phyloP scores from a whole-genome alignment of 2,113 vertebrate genomes.

The Tachysurus vachellii region DNA sequence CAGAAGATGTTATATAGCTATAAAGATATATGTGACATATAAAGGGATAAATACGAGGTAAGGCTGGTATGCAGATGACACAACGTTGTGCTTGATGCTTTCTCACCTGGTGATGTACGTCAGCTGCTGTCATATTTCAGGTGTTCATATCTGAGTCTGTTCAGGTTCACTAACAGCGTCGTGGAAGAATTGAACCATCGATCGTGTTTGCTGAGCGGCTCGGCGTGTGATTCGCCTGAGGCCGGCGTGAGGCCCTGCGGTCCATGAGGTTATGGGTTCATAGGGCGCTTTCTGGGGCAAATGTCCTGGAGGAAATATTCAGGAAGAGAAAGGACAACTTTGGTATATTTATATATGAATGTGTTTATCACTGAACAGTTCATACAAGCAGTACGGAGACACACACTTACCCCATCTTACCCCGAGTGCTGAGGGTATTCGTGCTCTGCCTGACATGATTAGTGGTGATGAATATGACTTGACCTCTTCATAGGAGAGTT shows the following conservation, averaged over 20 bases:
- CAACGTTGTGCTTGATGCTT: neutral
- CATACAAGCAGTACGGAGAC: neutral
- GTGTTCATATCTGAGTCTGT: constrained; percentile 70
- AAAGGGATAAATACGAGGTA: too few species aligned
- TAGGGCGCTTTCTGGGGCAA: constrained; percentile 24
- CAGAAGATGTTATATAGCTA: neutral
- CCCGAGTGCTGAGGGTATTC: constrained; percentile 76
- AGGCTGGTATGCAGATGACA: neutral
- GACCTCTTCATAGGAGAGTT: constrained; percentile 80
- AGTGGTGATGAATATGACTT: constrained; percentile 74
- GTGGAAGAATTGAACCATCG: constrained; percentile 66
- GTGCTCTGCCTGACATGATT: constrained; percentile 83
- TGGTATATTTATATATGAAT: neutral
- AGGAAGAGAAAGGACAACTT: neutral
- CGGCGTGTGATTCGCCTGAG: constrained; percentile 51
- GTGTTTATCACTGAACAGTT: neutral
- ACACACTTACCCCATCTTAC: constrained; percentile 8
- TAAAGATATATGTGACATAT: neutral
- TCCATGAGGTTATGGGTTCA: constrained; percentile 41
- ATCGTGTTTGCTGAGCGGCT: constrained; percentile 70
- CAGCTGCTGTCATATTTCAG: constrained; percentile 63
- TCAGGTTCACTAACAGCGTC: constrained; percentile 76
- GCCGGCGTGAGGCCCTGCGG: constrained; percentile 35
- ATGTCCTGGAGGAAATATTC: constrained; percentile 28
- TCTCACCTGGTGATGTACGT: constrained; percentile 56